These are phyloP conservation scores for Latrodectus elegans DNA, from an alignment of 2,888 invertebrate genomes.

Conservation along the genomic window DNA sequence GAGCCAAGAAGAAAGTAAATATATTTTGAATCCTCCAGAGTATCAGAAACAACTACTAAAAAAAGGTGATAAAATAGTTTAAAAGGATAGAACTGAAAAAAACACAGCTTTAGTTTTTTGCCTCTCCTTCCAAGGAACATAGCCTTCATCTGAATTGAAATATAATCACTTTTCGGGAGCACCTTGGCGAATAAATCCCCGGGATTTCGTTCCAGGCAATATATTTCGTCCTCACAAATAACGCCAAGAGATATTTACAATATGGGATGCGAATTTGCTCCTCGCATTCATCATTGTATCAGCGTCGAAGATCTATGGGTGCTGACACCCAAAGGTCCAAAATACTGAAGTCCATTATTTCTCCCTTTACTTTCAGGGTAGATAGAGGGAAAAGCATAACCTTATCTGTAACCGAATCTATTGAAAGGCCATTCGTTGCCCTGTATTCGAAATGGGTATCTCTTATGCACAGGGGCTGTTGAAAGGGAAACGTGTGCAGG, in stretches of 20 bases:
- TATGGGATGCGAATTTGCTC: slow-evolving; percentile 2
- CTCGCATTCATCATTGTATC: slow-evolving; percentile 14
- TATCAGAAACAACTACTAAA: too few species aligned
- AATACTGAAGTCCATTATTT: slow-evolving; percentile 30
- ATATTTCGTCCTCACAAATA: slow-evolving; percentile 37
- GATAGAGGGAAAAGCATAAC: slow-evolving; percentile 31
- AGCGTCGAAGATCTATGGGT: slow-evolving; percentile 32
- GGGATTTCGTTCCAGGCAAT: slow-evolving; percentile 47
- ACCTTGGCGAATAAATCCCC: slow-evolving; percentile 56
- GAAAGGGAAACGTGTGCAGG: background rate
- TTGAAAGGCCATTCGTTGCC: slow-evolving; percentile 66
- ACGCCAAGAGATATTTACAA: slow-evolving; percentile 7
- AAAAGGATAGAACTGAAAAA: slow-evolving; percentile 7
- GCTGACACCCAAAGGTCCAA: slow-evolving; percentile 53
- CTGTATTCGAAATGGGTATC: slow-evolving; percentile 31
- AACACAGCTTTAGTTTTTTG: background rate
- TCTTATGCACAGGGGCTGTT: slow-evolving; percentile 50
- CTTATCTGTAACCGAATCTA: slow-evolving; percentile 61
- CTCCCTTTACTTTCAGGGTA: background rate
- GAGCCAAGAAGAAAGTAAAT: too few species aligned
- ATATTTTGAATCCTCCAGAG: too few species aligned
- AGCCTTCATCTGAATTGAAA: slow-evolving; percentile 56
- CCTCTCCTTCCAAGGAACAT: background rate
- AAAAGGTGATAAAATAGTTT: background rate
- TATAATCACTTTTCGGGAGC: slow-evolving; percentile 63